A percentile compares a stretch with the other conserved stretches of the same genome.
Conservation (phyloP, 2,888 invertebrate species). For the Scaptomyza tumidula region DNA sequence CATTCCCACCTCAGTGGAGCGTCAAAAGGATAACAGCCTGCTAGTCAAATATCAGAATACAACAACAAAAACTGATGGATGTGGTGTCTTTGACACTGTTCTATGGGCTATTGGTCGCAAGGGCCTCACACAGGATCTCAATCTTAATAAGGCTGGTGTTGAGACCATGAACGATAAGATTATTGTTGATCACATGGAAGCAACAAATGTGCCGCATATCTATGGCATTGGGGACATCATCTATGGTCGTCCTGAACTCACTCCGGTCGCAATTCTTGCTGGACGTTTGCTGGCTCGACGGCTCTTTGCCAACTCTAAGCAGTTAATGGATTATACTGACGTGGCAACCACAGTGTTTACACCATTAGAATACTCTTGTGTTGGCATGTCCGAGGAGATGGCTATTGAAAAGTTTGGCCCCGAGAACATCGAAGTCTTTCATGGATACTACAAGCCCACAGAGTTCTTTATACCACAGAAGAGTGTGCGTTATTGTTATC, state of each 20-base stretch:
- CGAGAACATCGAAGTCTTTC: conserved; percentile 94
- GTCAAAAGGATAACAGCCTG: conserved; percentile 87
- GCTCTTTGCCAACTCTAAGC: conserved; percentile 86
- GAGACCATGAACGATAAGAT: conserved; percentile 89
- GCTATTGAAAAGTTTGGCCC: conserved; percentile 89
- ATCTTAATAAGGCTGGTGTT: conserved; percentile 90
- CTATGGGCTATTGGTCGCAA: conserved; percentile 93
- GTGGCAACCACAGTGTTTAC: conserved; percentile 98
- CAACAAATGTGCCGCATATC: conserved; percentile 93
- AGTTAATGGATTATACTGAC: conserved; percentile 92
- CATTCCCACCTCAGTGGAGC: conserved; percentile 89
- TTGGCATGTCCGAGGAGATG: conserved; percentile 95
- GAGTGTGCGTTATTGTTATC: conserved; percentile 93
- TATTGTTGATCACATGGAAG: conserved; percentile 89
- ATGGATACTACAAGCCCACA: conserved; percentile 96
- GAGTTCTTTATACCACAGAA: conserved; percentile 97
- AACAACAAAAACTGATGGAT: conserved; percentile 84
- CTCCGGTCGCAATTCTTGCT: conserved; percentile 96
- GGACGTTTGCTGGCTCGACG: conserved; percentile 92
- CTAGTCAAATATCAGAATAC: conserved; percentile 87
- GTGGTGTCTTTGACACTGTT: conserved; percentile 91
- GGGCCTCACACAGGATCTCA: conserved; percentile 89
- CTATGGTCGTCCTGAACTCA: conserved; percentile 93
- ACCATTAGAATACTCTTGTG: conserved; percentile 96
- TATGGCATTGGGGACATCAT: conserved; percentile 97